Conservation (phyloP, 2,797 vertebrate genomes). For the Tachyglossus aculeatus region DNA sequence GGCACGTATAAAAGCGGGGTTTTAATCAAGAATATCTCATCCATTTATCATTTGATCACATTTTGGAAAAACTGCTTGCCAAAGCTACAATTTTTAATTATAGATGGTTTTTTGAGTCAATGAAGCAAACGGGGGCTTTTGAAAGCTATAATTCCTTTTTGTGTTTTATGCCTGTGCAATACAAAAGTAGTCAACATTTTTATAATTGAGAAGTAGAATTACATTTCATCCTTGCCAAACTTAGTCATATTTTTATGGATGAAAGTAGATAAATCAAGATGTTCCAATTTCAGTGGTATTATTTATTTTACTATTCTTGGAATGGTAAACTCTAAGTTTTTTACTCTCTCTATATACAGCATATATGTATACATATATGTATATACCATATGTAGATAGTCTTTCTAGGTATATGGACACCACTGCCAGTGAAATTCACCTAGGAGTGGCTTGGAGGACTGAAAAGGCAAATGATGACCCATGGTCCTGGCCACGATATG, state of each 20-base stretch:
- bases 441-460: no score
- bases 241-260: constrained; percentile 46
- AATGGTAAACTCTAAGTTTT: no score
- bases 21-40: constrained; percentile 46
- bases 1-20: constrained; percentile 38
- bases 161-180: constrained; percentile 41
- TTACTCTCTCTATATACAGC: no score
- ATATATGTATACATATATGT: no score
- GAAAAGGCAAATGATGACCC: no score
- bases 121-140: constrained; percentile 45
- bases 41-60: constrained; percentile 61
- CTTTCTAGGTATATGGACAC: no score
- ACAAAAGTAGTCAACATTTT: constrained; percentile 58
- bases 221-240: constrained; percentile 48
- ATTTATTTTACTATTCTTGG: constrained; percentile 56
- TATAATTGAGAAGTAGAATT: constrained; percentile 52
- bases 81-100: constrained; percentile 67
- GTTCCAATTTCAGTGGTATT: constrained; percentile 42
- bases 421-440: no score
- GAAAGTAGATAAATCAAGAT: constrained; percentile 64
- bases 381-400: no score
- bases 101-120: constrained; percentile 48
- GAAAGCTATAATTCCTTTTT: constrained; percentile 56
- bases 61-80: constrained; percentile 64
- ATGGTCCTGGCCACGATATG: no score